Base-by-base conservation (phyloP, 2,113 vertebrate species). In the Panthera uncia region DNA sequence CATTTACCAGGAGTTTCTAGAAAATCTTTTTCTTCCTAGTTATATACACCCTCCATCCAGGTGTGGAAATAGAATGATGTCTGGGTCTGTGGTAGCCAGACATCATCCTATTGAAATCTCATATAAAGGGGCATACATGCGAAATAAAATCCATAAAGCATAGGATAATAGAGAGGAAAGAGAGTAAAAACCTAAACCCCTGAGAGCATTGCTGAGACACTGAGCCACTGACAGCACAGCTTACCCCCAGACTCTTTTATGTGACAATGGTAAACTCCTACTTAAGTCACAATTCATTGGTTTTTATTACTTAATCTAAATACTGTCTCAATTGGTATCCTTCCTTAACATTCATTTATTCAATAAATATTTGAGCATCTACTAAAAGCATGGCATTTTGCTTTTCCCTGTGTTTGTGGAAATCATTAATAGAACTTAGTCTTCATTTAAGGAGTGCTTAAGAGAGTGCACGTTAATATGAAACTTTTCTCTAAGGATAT, bases 281-380 rank as follows among this genome's bases (percentile, higher is more conserved):
- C 27, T 74, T 29, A 92, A 92, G 29, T 6, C 29, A 88, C 16
- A 84, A 48, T 84, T 84, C 31, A 85, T 92, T 38, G 55, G 23
- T 83, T 91, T 91, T 92, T 92, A 79, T 90, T 90, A n/a, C 45
- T 87, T 87, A 36, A 61, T 90, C 18, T 89, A 61, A 94, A 81
- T 31, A 91, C 41, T 74, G 3, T 68, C 29, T 6, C 83, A 91
- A 93, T 69, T 93, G 65, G 80, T 95, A 31, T 41, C n/a, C 41
- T 90, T 69, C 68, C 50, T 96, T 93, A 80, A 85, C 25, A 93
- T 88, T 96, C 18, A 79, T 69, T 79, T 93, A 88, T 96, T 91
- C 55, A 65, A 71, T 93, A 90, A 80, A 84, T 95, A 91, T 95
- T 85, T 95, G n/a, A 96, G 55, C 16, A 83, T 65, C 69, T 91